Percentiles rank a stretch among this genome's conserved stretches.
Evolutionary conservation across 2,888 invertebrate species (phyloP).

Genomic region (Hesperia comma): DNA sequence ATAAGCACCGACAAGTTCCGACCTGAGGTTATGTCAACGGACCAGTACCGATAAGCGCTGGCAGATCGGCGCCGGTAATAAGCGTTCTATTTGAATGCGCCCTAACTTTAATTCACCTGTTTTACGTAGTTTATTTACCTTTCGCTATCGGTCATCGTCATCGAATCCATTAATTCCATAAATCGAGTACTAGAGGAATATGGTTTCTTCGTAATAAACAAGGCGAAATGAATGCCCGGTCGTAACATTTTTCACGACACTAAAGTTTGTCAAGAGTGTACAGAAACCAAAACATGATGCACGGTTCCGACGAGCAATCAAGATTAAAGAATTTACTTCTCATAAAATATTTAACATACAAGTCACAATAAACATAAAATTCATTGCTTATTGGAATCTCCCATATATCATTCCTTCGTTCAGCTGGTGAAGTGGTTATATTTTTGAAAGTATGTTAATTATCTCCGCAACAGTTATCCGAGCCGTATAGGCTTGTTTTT

Average conservation of each 20-base stretch:
- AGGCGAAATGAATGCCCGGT: not conserved
- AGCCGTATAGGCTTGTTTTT: slow-evolving; percentile 1
- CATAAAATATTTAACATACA: slow-evolving; percentile 33
- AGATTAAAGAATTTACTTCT: slow-evolving; percentile 32
- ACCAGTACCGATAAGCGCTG: no score
- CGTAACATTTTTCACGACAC: slow-evolving; percentile 20
- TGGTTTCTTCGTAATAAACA: no score
- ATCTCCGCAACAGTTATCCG: slow-evolving; percentile 9
- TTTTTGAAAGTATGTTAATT: slow-evolving; percentile 24
- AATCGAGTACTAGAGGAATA: not conserved
- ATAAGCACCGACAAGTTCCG: no score
- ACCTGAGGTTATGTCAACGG: no score
- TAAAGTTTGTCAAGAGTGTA: slow-evolving; percentile 38
- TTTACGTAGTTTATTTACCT: no score
- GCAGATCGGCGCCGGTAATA: no score
- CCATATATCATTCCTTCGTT: slow-evolving; percentile 27
- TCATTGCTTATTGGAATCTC: slow-evolving; percentile 26
- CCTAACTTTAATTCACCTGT: no score
- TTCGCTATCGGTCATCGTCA: not conserved
- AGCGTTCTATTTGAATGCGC: no score
- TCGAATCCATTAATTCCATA: not conserved
- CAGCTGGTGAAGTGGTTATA: slow-evolving; percentile 10
- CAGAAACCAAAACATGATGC: slow-evolving; percentile 13
- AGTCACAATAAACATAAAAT: slow-evolving; percentile 32
- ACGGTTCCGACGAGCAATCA: slow-evolving; percentile 19